Evolutionary conservation across 2,797 vertebrate species (phyloP), one percentile per base, ranked within the genome.

Genomic region (Macropodus opercularis): DNA sequence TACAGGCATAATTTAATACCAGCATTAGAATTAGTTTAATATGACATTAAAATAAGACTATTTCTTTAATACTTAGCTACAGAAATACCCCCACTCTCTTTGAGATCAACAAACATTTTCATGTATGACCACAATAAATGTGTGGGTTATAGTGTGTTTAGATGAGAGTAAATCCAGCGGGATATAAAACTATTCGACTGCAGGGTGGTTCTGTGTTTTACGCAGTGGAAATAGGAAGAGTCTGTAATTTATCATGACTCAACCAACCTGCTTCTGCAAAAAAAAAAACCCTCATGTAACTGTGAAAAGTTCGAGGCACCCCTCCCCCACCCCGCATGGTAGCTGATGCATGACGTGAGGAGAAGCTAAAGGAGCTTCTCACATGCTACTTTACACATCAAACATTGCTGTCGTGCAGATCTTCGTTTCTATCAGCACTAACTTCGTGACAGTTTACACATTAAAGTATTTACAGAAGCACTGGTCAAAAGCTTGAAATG

Each of bases 321-420:
- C 89, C 77, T 85, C 87, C 90, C 92, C 91, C 31, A 51, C 42
- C 79, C 83, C 87, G 87, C 86, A 89, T 88, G 83, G 87, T 72
- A 44, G 66, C 77, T 70, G 72, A 59, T 76, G 77, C 72, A 57
- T 73, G 60, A 80, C 36, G 38, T 57, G 62, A 58, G 56, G 3
- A 42, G 36, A 3, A 15, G 43, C 65, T 62, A 32, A 29, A 4
- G 8, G 1, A 3, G 3, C 12, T 31, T 31, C 12, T 32, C 14
- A 12, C 5, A 14, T 3, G 31, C 12, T 51, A 40, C 18, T 32
- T 40, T 23, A 41, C 46, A 69, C 23, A 46, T 51, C 34, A 60
- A 24, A 38, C 21, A 0, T 11, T 22, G 31, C 42, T 41, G 31
- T 39, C 60, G 1, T 57, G 22, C 34, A 3, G 40, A 44, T 4